Conservation (phyloP, 2,888 invertebrate genomes). For the Fissipunctia ypsillon region DNA sequence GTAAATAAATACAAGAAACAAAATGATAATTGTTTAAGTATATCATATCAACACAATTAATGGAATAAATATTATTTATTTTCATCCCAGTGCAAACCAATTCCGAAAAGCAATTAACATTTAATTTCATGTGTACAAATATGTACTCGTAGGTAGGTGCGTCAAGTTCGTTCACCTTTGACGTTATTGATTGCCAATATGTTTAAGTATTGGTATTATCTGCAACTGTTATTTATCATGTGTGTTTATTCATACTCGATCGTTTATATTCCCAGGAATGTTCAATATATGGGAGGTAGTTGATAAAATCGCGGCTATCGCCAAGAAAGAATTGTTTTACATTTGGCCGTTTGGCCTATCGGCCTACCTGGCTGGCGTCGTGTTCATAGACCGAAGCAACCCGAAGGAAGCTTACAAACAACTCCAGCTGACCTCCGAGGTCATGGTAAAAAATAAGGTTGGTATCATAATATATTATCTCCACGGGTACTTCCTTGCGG, state of each 20-base stretch:
- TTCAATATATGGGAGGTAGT: slow-evolving; percentile 91
- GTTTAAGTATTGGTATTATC: slow-evolving; percentile 39
- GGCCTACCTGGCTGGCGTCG: slow-evolving; percentile 91
- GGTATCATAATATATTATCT: slow-evolving; percentile 73
- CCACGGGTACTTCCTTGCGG: slow-evolving; percentile 37
- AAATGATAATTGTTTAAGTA: neutral
- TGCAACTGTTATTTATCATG: slow-evolving; percentile 13
- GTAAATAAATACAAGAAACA: slow-evolving; percentile 4
- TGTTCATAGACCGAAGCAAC: slow-evolving; percentile 91
- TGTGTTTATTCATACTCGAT: slow-evolving; percentile 6
- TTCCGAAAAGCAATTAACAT: slow-evolving; percentile 33
- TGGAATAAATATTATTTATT: slow-evolving; percentile 12
- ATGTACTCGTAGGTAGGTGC: slow-evolving; percentile 1
- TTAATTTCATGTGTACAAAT: slow-evolving; percentile 28
- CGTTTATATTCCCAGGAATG: slow-evolving; percentile 85
- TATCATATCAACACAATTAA: slow-evolving; percentile 4
- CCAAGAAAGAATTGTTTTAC: slow-evolving; percentile 92
- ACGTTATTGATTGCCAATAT: slow-evolving; percentile 36
- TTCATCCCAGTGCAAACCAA: slow-evolving; percentile 21
- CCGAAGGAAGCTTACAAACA: slow-evolving; percentile 88
- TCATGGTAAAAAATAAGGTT: slow-evolving; percentile 86
- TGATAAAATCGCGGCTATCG: slow-evolving; percentile 90
- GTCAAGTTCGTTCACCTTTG: slow-evolving; percentile 41
- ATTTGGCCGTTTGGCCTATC: slow-evolving; percentile 91
- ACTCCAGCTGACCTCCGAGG: slow-evolving; percentile 85